phyloP scores from a whole-genome alignment of 1,140 invertebrate species.

The Liolophura sinensis region DNA sequence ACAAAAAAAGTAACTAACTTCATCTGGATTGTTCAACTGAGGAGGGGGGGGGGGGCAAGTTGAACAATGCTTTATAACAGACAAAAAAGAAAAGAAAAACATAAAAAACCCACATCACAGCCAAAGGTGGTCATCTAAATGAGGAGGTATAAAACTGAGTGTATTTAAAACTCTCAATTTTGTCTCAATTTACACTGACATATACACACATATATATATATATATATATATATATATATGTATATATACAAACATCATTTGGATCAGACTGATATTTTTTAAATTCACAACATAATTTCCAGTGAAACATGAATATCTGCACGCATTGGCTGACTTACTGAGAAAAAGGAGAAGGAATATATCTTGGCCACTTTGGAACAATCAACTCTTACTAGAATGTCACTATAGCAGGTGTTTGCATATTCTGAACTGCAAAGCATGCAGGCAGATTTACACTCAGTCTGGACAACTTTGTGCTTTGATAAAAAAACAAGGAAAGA shows the following conservation, averaged over 20 bases:
- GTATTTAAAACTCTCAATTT: too few species aligned
- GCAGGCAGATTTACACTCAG: not conserved
- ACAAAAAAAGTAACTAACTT: too few species aligned
- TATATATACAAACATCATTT: constrained; percentile 1
- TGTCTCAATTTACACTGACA: not conserved
- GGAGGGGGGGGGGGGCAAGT: too few species aligned
- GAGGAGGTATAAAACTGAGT: too few species aligned
- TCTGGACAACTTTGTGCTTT: constrained; percentile 1
- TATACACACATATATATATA: constrained; percentile 6
- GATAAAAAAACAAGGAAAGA: constrained; percentile 3
- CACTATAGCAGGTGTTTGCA: not conserved
- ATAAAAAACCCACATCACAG: too few species aligned
- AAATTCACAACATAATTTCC: not conserved
- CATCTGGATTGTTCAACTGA: too few species aligned
- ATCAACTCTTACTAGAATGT: not conserved
- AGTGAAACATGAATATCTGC: not conserved
- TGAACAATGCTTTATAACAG: too few species aligned
- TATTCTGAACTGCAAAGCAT: constrained; percentile 4
- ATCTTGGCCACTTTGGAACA: constrained; percentile 4
- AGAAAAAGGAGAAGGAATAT: not conserved
- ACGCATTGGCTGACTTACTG: not conserved
- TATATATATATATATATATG: constrained; percentile 8
- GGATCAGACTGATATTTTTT: not conserved
- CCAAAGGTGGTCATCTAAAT: too few species aligned
- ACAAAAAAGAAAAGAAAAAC: too few species aligned